Percentiles rank a stretch among this genome's conserved stretches.
phyloP scores from a whole-genome alignment of 2,113 vertebrate species.

The Tachysurus vachellii region DNA sequence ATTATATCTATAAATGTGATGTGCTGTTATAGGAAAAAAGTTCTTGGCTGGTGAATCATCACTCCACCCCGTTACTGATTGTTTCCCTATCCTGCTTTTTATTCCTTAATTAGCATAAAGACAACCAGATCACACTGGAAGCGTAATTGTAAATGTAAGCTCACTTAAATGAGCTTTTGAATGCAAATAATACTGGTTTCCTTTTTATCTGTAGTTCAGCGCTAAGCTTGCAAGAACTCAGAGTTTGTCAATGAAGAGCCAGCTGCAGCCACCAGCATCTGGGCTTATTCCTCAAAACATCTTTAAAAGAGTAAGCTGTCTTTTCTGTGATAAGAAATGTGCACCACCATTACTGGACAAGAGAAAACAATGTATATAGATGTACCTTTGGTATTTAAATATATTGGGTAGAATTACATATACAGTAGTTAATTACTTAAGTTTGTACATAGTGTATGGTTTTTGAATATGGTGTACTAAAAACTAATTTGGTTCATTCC shows the following conservation, averaged over 20 bases:
- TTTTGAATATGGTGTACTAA: not conserved
- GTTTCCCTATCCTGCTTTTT: not conserved
- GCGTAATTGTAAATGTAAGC: not conserved
- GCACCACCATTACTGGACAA: not conserved
- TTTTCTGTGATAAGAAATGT: not conserved
- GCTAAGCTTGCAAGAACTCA: conserved; percentile 84
- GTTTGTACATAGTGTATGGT: not conserved
- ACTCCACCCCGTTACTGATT: not conserved
- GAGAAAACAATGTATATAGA: not conserved
- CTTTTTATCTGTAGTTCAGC: conserved; percentile 77
- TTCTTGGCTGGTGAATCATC: not conserved
- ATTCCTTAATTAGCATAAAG: not conserved
- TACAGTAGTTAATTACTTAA: not conserved
- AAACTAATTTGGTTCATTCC: not conserved
- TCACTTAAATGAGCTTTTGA: not conserved
- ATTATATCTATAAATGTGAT: not conserved
- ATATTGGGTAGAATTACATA: not conserved
- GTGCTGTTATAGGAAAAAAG: not conserved
- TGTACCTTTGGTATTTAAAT: not conserved
- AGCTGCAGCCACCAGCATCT: conserved; percentile 62
- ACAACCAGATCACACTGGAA: too few relatives aligned
- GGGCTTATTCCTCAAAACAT: conserved; percentile 78
- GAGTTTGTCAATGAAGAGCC: conserved; percentile 68
- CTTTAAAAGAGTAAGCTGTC: conserved; percentile 83
- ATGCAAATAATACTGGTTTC: not conserved